Evolutionary conservation across 2,888 invertebrate species (phyloP), one percentile per base, ranked within the genome.

Genomic region (Gymnoscelis rufifasciata): DNA sequence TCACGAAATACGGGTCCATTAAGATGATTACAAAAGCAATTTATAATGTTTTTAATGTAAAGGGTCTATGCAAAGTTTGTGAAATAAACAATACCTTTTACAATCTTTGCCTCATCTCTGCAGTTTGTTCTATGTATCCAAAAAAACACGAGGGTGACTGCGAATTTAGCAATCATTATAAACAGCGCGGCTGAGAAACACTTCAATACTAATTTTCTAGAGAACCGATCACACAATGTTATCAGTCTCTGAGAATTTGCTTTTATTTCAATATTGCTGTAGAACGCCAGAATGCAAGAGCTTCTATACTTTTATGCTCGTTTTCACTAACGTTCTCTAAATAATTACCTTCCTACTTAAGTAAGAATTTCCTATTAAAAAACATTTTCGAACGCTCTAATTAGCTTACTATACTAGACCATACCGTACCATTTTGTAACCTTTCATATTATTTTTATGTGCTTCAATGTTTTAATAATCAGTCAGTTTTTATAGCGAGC

Each of bases 81-180:
- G 39, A 37, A 40, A 38, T 42, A 43, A 33, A 51, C 45, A 29
- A 35, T 71, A 87, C 86, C 82, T 82, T 83, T 86, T 62, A 80
- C 68, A 53, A 87, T 87, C 70, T 80, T 86, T 8, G 87, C 87
- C 63, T 88, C 87, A 56, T 88, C 87, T 52, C 83, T 70, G 55
- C 81, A 75, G 39, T 59, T 48, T 43, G 56, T 66, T 33, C 37
- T 33, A 24, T 63, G 62, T 31, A 71, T 51, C 54, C 59, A 62
- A 38, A 48, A 42, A 28, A 62, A 42, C 47, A 70, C 50, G 35
- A 67, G 44, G 30, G 65, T 55, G 47, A 68, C 52, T 57, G 58
- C 33, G 12, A 53, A 54, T 43, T 44, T 46, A 30, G 50, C 47
- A 38, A 48, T 52, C 65, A 66, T 66, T 47, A 60, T 57, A 47